A percentile compares a stretch with the other conserved stretches of the same genome.
Evolutionary conservation across 2,888 invertebrate genomes (phyloP).

Genomic region (Fragum whitleyi): DNA sequence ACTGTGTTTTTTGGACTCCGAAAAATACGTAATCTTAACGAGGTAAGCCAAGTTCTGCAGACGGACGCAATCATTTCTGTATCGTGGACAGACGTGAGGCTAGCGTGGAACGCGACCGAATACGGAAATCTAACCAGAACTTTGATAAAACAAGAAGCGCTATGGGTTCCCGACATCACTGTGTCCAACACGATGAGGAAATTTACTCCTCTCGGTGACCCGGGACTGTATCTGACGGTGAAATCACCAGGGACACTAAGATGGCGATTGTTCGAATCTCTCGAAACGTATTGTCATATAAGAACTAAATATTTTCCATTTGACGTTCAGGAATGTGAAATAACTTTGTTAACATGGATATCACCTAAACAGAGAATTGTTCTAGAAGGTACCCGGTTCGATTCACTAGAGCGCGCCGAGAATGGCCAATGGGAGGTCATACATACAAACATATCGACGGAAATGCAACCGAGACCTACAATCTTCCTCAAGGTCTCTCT

Average conservation of each 20-base stretch:
- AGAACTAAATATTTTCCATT: slow-evolving; percentile 8
- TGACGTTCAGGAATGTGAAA: background rate
- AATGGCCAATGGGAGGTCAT: background rate
- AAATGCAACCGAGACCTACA: background rate
- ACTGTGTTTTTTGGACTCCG: background rate
- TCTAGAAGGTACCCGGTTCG: background rate
- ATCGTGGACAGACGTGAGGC: background rate
- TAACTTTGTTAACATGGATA: background rate
- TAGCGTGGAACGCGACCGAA: background rate
- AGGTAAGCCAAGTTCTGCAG: background rate
- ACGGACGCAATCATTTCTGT: background rate
- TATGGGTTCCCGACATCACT: slow-evolving; percentile 3
- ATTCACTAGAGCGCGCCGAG: background rate
- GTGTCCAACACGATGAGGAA: background rate
- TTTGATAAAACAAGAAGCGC: background rate
- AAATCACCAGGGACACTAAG: background rate
- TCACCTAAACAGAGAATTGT: background rate
- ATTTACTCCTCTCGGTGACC: background rate
- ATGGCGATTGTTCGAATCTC: background rate
- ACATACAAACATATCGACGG: background rate
- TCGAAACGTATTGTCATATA: background rate
- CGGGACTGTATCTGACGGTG: background rate
- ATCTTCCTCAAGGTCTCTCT: background rate
- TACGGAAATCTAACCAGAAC: background rate
- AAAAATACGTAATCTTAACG: background rate